These are phyloP conservation scores for Philaethria dido DNA, from an alignment of 2,888 invertebrate species.

Conservation along the genomic window DNA sequence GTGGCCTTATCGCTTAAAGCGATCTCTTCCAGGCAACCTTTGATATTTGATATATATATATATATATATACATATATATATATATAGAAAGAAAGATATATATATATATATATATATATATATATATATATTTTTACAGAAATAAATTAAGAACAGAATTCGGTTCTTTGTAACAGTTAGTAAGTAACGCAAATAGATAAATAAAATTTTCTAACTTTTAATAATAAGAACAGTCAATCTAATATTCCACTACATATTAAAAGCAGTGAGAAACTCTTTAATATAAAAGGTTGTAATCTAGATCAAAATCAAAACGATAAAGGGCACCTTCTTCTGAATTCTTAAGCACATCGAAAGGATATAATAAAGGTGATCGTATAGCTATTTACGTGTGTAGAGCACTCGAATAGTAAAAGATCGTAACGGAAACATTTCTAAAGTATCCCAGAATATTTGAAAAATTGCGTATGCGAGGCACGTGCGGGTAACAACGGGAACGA, in stretches of 20 bases:
- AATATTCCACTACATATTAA: not conserved
- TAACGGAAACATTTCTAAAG: constrained; percentile 79
- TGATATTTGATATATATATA: too few species aligned
- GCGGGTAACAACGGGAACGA: constrained; percentile 72
- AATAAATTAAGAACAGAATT: too few species aligned
- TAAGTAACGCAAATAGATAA: too few species aligned
- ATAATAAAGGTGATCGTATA: constrained; percentile 68
- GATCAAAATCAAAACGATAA: constrained; percentile 47
- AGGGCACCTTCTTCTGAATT: constrained; percentile 45
- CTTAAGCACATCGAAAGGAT: constrained; percentile 54
- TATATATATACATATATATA: too few species aligned
- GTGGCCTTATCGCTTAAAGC: too few species aligned
- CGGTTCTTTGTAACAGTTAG: too few species aligned
- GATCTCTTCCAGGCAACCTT: too few species aligned
- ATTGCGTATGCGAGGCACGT: constrained; percentile 76
- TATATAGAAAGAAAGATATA: too few species aligned
- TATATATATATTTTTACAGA: too few species aligned
- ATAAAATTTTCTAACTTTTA: too few species aligned
- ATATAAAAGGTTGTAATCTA: constrained; percentile 38
- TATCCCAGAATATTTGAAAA: constrained; percentile 68
- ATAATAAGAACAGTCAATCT: too few species aligned
- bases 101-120: too few species aligned
- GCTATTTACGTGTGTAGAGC: constrained; percentile 74
- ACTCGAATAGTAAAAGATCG: constrained; percentile 74
- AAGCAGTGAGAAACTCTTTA: constrained; percentile 15